phyloP scores from a whole-genome alignment of 2,797 vertebrate genomes.

The Novumbra hubbsi region DNA sequence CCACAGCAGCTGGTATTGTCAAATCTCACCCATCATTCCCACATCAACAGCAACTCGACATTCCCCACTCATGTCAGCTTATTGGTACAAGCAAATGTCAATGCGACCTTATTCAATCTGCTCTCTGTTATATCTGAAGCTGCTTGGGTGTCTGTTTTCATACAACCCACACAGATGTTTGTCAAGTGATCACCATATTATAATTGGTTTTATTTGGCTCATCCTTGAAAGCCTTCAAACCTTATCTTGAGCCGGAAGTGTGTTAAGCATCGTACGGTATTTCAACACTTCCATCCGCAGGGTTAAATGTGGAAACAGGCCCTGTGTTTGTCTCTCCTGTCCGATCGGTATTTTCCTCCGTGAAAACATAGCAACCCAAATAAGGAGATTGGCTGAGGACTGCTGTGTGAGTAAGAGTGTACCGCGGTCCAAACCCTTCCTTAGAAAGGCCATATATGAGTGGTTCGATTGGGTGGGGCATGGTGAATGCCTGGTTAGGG shows the following conservation, averaged over 20 bases:
- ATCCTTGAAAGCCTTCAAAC: background rate
- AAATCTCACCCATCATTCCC: background rate
- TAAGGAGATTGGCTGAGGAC: slow-evolving; percentile 76
- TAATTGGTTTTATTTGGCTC: background rate
- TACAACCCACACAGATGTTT: background rate
- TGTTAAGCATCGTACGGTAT: slow-evolving; percentile 10
- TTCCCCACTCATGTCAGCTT: background rate
- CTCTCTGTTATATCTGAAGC: background rate
- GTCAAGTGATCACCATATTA: background rate
- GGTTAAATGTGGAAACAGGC: slow-evolving; percentile 81
- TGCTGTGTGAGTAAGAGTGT: slow-evolving; percentile 45
- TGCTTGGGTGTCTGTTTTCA: background rate
- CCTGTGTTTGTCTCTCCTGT: slow-evolving; percentile 42
- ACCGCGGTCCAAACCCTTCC: slow-evolving; percentile 70
- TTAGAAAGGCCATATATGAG: slow-evolving; percentile 64
- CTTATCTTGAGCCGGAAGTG: background rate
- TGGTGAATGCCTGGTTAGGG: slow-evolving; percentile 25
- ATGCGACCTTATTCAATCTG: background rate
- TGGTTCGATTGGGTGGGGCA: slow-evolving; percentile 59
- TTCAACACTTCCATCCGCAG: slow-evolving; percentile 54
- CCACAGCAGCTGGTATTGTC: background rate
- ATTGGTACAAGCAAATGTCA: background rate
- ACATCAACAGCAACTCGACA: background rate
- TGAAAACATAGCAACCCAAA: slow-evolving; percentile 81
- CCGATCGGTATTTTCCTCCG: slow-evolving; percentile 51